Evolutionary conservation across 2,113 vertebrate genomes (phyloP).

Genomic region (Ptychochromis oligacanthus): DNA sequence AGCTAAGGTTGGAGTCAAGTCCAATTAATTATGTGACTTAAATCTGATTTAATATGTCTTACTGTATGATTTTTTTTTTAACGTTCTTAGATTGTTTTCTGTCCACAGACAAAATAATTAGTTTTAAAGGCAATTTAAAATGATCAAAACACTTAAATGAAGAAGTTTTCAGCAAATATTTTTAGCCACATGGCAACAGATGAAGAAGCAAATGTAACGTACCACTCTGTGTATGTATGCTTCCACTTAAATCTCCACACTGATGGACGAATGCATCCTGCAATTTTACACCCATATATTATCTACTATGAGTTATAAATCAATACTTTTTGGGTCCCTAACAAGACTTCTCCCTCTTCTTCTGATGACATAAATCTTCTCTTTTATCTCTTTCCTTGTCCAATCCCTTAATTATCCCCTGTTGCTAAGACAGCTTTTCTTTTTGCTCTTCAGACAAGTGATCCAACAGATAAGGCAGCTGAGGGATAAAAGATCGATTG

Average conservation of each 20-base stretch:
- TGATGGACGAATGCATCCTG: background rate
- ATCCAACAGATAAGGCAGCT: constrained; percentile 62
- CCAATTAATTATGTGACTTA: background rate
- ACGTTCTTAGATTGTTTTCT: background rate
- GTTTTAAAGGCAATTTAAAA: background rate
- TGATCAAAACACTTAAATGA: background rate
- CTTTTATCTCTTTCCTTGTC: constrained; percentile 28
- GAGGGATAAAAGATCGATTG: constrained; percentile 64
- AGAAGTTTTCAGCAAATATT: background rate
- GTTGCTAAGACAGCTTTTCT: constrained; percentile 36
- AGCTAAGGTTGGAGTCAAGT: too few species aligned
- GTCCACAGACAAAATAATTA: background rate
- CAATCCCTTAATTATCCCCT: constrained; percentile 61
- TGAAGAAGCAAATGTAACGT: background rate
- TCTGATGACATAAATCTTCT: constrained; percentile 19
- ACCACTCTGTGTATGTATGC: background rate
- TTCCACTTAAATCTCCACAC: background rate
- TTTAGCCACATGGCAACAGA: background rate
- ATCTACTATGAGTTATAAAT: background rate
- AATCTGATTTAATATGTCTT: background rate
- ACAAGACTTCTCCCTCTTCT: constrained; percentile 16
- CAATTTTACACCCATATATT: background rate
- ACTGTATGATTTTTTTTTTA: background rate
- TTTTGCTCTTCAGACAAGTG: constrained; percentile 53
- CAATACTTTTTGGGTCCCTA: background rate